Evolutionary conservation across 2,888 invertebrate species (phyloP).

Genomic region (Trissolcus japonicus): DNA sequence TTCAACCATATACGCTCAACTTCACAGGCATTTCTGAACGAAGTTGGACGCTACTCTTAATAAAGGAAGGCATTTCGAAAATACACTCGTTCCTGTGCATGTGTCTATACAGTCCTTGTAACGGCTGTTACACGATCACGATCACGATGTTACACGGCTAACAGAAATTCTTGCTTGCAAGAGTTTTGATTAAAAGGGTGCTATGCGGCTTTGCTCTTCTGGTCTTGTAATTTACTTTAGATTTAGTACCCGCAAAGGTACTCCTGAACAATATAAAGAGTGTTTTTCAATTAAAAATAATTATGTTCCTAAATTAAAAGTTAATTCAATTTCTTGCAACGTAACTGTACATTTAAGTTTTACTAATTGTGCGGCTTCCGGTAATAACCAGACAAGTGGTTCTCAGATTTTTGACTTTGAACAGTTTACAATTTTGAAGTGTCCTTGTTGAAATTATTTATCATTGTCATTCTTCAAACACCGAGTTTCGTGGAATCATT

Average conservation of each 20-base stretch:
- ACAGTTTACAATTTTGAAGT: too few species aligned
- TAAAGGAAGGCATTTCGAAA: slow-evolving; percentile 46
- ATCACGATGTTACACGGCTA: too few species aligned
- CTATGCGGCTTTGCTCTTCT: slow-evolving; percentile 23
- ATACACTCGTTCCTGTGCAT: slow-evolving; percentile 35
- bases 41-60: slow-evolving; percentile 47
- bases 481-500: too few species aligned
- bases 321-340: not conserved
- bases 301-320: not conserved
- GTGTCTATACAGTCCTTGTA: slow-evolving; percentile 26
- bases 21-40: slow-evolving; percentile 39
- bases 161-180: slow-evolving; percentile 37
- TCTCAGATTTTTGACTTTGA: too few species aligned
- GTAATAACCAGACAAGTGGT: too few species aligned
- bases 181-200: slow-evolving; percentile 44
- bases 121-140: too few species aligned
- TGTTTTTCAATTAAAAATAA: not conserved
- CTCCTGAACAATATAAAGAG: too few species aligned
- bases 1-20: slow-evolving; percentile 47
- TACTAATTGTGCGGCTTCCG: too few species aligned
- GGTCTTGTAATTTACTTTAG: slow-evolving; percentile 1
- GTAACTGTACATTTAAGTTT: not conserved
- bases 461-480: too few species aligned
- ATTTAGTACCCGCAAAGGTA: not conserved
- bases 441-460: too few species aligned